A percentile compares a stretch with the other conserved stretches of the same genome.
Conservation (phyloP, 2,888 invertebrate species). For the Pyrochroa serraticornis region DNA sequence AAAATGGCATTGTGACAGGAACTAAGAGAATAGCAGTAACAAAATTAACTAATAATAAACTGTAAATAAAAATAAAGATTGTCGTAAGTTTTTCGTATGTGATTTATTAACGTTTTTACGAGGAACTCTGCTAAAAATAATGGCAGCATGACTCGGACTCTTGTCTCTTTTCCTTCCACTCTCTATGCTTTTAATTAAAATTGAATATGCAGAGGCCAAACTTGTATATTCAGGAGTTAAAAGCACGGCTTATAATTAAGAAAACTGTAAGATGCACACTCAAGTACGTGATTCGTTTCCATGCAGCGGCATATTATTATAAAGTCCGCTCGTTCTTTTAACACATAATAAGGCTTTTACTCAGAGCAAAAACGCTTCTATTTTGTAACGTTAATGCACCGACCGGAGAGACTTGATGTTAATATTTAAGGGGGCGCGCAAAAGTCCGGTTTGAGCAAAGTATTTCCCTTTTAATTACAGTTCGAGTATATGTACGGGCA, state of each 20-base stretch:
- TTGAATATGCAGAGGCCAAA: conserved; percentile 7
- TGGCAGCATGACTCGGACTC: too few relatives aligned
- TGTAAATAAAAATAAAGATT: too few relatives aligned
- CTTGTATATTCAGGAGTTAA: conserved; percentile 16
- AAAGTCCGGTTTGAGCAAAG: background rate
- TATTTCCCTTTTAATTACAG: conserved; percentile 1
- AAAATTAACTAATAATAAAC: too few relatives aligned
- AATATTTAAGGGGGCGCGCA: background rate
- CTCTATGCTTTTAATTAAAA: conserved; percentile 13
- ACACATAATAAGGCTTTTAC: too few relatives aligned
- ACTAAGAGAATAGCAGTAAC: too few relatives aligned
- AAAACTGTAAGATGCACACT: conserved; percentile 23
- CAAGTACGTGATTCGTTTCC: conserved; percentile 23
- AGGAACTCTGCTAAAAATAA: too few relatives aligned
- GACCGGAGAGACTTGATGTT: background rate
- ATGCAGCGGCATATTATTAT: conserved; percentile 12
- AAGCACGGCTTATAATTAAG: conserved; percentile 26
- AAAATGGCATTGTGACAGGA: too few relatives aligned
- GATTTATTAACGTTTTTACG: too few relatives aligned
- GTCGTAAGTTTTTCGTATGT: too few relatives aligned
- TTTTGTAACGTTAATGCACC: conserved; percentile 9
- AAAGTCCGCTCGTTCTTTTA: background rate
- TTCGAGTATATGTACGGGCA: conserved; percentile 9
- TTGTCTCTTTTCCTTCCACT: too few relatives aligned
- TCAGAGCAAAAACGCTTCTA: conserved; percentile 2